Conservation (phyloP, 2,797 vertebrate genomes). For the Ceyx erithaca region DNA sequence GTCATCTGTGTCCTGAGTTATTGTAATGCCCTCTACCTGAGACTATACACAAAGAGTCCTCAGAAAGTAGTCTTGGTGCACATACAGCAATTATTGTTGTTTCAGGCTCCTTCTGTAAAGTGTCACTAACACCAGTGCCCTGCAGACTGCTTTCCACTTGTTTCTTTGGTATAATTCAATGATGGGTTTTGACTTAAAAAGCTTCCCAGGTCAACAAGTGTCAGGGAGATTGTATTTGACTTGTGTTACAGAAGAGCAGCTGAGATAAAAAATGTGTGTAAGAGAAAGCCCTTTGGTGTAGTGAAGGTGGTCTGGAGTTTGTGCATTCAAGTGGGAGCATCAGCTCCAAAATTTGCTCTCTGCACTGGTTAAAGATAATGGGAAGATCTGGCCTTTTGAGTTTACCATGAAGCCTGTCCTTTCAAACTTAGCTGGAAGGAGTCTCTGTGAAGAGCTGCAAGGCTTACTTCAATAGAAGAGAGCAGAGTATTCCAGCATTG, state of each 20-base stretch:
- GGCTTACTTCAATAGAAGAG: not conserved
- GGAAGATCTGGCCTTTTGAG: not conserved
- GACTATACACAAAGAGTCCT: not conserved
- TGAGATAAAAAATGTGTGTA: not conserved
- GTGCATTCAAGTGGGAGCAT: not conserved
- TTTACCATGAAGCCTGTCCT: not conserved
- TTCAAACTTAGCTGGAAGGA: not conserved
- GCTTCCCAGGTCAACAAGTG: not conserved
- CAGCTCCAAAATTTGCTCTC: not conserved
- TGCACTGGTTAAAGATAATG: not conserved
- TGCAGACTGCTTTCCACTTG: not conserved
- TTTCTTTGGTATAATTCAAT: conserved; percentile 28
- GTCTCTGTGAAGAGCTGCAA: not conserved
- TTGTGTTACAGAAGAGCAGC: not conserved
- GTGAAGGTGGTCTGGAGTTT: not conserved
- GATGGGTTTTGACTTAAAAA: not conserved
- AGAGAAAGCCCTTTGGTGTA: conserved; percentile 18
- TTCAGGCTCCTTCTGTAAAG: not conserved
- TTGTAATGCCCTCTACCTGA: not conserved
- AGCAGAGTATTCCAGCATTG: not conserved
- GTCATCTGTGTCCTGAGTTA: not conserved
- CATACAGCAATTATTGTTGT: not conserved
- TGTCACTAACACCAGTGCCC: not conserved
- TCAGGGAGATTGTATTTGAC: not conserved
- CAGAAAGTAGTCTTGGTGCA: not conserved